Evolutionary conservation across 2,113 vertebrate species (phyloP), one percentile per base, ranked within the genome.

Genomic region (Cyprinodon tularosa): DNA sequence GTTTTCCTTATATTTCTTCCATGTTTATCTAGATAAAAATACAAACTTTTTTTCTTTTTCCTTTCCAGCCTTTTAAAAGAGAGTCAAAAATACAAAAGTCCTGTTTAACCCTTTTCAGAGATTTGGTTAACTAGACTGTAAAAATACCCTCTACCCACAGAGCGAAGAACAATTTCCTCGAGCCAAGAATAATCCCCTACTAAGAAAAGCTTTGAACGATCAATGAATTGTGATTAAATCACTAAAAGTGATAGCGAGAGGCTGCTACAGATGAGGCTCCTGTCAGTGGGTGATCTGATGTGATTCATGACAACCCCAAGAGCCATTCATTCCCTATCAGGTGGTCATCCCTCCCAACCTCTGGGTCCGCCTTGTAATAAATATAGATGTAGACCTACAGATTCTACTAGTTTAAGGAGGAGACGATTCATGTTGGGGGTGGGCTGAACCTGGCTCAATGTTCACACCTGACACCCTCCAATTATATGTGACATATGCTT

Each of bases 401-500:
- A 80, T 90, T 91, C 84, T 75, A 86, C 72, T 88, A 84, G 90
- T 86, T 87, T 83, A 70, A 37, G 72, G 62, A 77, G 87, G 86
- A 88, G 81, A 82, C 84, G 66, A 87, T 86, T 82, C 90, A 84
- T 92, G 88, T 90, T 86, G 85, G 88, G 87, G 92, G 90, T 80
- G 92, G 93, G 93, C 90, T 82, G 86, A 87, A 88, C 90, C 71
- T 90, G 90, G 85, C 68, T 76, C 79, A 61, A 37, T 90, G 91
- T 92, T 86, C 80, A 45, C 94, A 95, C 90, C 93, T 94, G 94
- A 93, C 93, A 88, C 93, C 91, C 87, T 86, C 91, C 92, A 93
- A 93, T 93, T 93, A 91, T 69, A 82, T 57, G 76, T 90, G 89
- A 92, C 91, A 94, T 90, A 94, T 92, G 92, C 91, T 85, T 79